Conservation (phyloP, 1,140 invertebrate genomes). For the Trichonephila clavata region DNA sequence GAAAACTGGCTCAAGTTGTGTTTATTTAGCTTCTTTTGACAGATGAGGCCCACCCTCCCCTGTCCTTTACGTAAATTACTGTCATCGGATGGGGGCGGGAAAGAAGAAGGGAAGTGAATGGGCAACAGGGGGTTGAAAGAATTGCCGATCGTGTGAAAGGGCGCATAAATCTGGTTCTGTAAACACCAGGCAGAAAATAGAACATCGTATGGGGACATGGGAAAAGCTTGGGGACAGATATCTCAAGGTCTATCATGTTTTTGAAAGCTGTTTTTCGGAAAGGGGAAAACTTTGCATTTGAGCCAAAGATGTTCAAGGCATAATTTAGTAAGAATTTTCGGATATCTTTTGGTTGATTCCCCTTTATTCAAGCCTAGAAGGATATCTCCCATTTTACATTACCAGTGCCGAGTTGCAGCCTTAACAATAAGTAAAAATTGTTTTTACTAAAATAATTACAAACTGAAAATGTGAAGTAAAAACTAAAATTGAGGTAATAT, state of each 20-base stretch:
- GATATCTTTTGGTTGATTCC: too few relatives aligned
- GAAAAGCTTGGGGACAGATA: constrained; percentile 2
- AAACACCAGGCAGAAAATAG: constrained; percentile 37
- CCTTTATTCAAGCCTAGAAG: too few relatives aligned
- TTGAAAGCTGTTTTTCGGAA: too few relatives aligned
- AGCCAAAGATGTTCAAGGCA: too few relatives aligned
- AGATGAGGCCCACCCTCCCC: constrained; percentile 6
- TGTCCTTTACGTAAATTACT: constrained; percentile 16
- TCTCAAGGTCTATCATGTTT: too few relatives aligned
- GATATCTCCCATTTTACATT: too few relatives aligned
- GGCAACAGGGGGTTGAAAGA: constrained; percentile 2
- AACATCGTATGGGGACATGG: not conserved
- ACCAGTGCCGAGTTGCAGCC: too few relatives aligned
- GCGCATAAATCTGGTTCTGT: constrained; percentile 43
- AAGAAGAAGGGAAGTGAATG: not conserved
- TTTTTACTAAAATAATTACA: too few relatives aligned
- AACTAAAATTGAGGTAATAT: not conserved
- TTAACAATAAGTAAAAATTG: too few relatives aligned
- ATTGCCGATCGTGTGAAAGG: constrained; percentile 44
- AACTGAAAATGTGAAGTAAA: too few relatives aligned
- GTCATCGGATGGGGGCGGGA: constrained; percentile 12
- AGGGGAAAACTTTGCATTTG: too few relatives aligned
- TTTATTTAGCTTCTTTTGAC: constrained; percentile 51
- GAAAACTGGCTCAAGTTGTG: constrained; percentile 31
- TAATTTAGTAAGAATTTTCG: too few relatives aligned